A percentile compares a stretch with the other conserved stretches of the same genome.
Evolutionary conservation across 2,113 vertebrate species (phyloP).

Genomic region (Parus major): DNA sequence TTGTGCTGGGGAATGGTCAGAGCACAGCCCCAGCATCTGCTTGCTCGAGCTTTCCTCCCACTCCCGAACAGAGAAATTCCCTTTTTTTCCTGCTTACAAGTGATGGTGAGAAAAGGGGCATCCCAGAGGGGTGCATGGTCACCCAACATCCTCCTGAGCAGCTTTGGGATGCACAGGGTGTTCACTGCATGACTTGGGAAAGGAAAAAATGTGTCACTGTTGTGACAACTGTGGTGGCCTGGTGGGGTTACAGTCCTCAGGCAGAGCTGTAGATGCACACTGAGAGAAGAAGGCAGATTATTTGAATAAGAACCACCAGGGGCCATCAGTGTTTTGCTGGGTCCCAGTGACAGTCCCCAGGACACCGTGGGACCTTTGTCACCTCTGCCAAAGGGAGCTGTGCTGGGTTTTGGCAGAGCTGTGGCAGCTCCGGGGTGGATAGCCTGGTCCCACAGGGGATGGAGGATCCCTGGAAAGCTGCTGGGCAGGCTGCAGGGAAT

Average conservation of each 20-base stretch:
- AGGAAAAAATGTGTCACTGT: not conserved
- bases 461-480: constrained; percentile 24
- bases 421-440: not conserved
- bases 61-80: not conserved
- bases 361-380: not conserved
- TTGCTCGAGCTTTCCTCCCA: not conserved
- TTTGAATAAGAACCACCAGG: not conserved
- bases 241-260: not conserved
- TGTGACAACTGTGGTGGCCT: not conserved
- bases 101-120: not conserved
- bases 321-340: not conserved
- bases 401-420: not conserved
- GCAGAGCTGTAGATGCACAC: not conserved
- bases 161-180: not conserved
- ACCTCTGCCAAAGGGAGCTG: not conserved
- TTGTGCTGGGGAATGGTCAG: not conserved
- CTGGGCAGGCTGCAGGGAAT: not conserved
- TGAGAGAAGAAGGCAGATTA: not conserved
- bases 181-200: accelerated
- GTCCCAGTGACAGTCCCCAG: accelerated
- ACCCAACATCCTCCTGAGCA: not conserved
- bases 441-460: not conserved
- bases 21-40: accelerated
- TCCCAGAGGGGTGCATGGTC: not conserved
- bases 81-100: not conserved